A percentile compares a stretch with the other conserved stretches of the same genome.
Conservation (phyloP, 2,797 vertebrate genomes). For the Amblyopsis hoosieri region DNA sequence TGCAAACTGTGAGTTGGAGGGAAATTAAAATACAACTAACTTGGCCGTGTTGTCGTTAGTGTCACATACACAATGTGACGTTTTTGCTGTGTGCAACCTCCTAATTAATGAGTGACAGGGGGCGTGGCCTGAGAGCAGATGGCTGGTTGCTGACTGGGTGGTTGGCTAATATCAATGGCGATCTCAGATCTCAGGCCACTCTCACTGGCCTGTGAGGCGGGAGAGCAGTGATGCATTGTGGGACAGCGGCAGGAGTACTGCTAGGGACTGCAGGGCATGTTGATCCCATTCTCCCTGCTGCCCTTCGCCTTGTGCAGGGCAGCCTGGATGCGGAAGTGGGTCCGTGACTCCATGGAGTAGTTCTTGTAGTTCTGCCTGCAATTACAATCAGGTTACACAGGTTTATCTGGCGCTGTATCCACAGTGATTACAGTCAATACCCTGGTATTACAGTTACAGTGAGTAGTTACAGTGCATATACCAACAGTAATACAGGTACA, state of each 20-base stretch:
- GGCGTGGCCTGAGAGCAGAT: not conserved
- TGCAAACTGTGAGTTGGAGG: too few species aligned
- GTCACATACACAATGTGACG: too few species aligned
- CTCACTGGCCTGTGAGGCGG: slow-evolving; percentile 11
- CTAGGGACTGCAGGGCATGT: slow-evolving; percentile 75
- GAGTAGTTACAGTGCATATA: too few species aligned
- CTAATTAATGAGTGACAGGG: slow-evolving; percentile 3
- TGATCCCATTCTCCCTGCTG: slow-evolving; percentile 76
- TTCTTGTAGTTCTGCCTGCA: slow-evolving; percentile 98
- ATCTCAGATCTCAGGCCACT: slow-evolving; percentile 2
- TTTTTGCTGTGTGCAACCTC: slow-evolving; percentile 6
- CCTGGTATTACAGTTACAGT: slow-evolving; percentile 1
- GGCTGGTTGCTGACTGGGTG: slow-evolving; percentile 6
- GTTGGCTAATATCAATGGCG: too few species aligned
- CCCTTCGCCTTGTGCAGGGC: slow-evolving; percentile 91
- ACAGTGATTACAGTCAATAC: too few species aligned
- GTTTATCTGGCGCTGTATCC: too few species aligned
- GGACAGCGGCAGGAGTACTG: slow-evolving; percentile 33
- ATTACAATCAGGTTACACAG: not conserved
- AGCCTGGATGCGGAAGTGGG: slow-evolving; percentile 97
- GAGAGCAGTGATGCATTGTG: slow-evolving; percentile 42
- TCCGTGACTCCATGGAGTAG: slow-evolving; percentile 99
- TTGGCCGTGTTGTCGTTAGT: too few species aligned
- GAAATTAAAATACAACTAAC: too few species aligned
- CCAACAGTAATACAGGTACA: slow-evolving; percentile 3